These are phyloP conservation scores for Diplogasteroides magnus DNA, from an alignment of 1,140 invertebrate genomes.

Conservation along the genomic window DNA sequence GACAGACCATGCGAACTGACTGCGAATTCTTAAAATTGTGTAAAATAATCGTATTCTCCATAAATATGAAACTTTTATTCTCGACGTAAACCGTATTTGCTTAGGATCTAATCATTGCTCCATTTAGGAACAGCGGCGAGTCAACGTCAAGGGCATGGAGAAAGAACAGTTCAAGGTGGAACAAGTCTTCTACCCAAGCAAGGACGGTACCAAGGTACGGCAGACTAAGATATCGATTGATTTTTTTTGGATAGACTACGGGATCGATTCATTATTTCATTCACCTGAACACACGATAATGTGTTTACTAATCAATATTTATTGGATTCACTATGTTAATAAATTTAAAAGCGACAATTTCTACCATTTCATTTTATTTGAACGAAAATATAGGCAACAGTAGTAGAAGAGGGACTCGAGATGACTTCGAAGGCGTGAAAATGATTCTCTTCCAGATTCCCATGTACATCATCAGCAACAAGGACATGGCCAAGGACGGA, in stretches of 20 bases:
- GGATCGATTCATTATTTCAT: background rate
- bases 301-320: background rate
- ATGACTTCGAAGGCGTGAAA: no score
- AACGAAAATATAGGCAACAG: no score
- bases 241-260: background rate
- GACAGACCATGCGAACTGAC: no score
- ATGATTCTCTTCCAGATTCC: no score
- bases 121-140: slow-evolving; percentile 70
- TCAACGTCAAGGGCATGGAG: slow-evolving; percentile 78
- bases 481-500: slow-evolving; percentile 67
- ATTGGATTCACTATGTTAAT: background rate
- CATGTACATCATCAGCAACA: slow-evolving; percentile 88
- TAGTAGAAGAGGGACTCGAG: no score
- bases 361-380: no score
- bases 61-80: no score
- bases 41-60: no score
- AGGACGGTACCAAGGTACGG: slow-evolving; percentile 77
- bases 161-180: slow-evolving; percentile 72
- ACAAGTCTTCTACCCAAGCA: slow-evolving; percentile 88
- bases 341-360: slow-evolving; percentile 4
- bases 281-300: background rate
- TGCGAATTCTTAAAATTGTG: no score
- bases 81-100: no score
- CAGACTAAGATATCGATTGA: background rate
- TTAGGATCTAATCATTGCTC: no score